phyloP scores from a whole-genome alignment of 2,797 vertebrate species.

The Margarornis squamiger region DNA sequence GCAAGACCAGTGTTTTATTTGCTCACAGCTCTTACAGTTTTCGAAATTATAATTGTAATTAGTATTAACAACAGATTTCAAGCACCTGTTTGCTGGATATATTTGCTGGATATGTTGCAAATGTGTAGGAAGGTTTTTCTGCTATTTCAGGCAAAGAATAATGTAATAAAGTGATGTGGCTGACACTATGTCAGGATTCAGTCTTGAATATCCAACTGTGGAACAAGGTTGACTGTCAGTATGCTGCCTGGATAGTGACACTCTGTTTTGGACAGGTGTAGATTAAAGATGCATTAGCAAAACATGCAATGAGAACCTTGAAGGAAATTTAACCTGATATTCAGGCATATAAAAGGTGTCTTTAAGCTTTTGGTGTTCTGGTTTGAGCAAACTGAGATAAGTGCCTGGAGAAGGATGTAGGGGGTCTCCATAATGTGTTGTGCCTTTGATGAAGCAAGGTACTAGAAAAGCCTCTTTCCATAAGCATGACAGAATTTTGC shows the following conservation, averaged over 20 bases:
- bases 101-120: not conserved
- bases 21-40: not conserved
- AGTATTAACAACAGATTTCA: not conserved
- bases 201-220: not conserved
- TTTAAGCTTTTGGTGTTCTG: not conserved
- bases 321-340: not conserved
- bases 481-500: not conserved
- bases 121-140: not conserved
- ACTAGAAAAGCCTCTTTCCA: not conserved
- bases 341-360: not conserved
- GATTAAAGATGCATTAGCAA: not conserved
- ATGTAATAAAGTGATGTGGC: not conserved
- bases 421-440: not conserved
- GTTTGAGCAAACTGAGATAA: not conserved
- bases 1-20: not conserved
- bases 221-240: not conserved
- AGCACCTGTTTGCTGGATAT: no score
- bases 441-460: not conserved
- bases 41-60: not conserved
- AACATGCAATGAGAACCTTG: not conserved
- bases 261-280: not conserved
- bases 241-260: not conserved
- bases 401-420: not conserved
- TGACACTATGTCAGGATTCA: not conserved
- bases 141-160: not conserved